These are phyloP conservation scores for Luidia sarsii DNA, from an alignment of 53 echinoderm and acorn worm species.

Conservation along the genomic window DNA sequence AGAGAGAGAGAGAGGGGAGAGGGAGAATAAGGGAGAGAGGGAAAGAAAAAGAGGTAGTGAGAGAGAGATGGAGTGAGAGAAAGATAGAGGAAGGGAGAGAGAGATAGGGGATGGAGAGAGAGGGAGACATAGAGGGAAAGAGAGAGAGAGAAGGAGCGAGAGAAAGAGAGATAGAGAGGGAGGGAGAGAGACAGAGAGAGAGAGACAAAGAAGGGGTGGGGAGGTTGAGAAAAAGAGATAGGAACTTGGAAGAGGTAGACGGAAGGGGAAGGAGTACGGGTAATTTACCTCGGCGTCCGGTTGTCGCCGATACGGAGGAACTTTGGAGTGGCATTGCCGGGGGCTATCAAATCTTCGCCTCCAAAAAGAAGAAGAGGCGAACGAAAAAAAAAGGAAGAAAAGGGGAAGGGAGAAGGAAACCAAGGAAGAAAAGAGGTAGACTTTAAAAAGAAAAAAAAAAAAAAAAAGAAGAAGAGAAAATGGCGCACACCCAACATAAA, in stretches of 20 bases:
- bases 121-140: conserved; percentile 9
- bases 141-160: too few relatives aligned
- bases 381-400: too few relatives aligned
- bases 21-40: background rate
- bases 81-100: background rate
- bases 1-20: background rate
- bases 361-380: too few relatives aligned
- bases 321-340: conserved; percentile 13
- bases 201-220: background rate
- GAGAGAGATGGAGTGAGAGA: background rate
- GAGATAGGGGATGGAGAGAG: background rate
- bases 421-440: too few relatives aligned
- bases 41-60: background rate
- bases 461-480: too few relatives aligned
- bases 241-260: background rate
- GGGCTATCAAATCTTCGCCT: conserved; percentile 35
- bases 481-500: too few relatives aligned
- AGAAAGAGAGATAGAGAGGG: background rate
- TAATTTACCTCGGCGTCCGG: conserved; percentile 47
- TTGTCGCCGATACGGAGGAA: conserved; percentile 39
- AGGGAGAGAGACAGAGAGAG: background rate
- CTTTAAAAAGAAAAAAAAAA: too few relatives aligned
- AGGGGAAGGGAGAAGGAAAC: too few relatives aligned
- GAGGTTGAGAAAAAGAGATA: background rate
- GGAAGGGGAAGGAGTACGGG: conserved; percentile 20